Base-by-base conservation (phyloP, 37 sponge, comb jelly and placozoan genomes). In the Ephydatia muelleri region DNA sequence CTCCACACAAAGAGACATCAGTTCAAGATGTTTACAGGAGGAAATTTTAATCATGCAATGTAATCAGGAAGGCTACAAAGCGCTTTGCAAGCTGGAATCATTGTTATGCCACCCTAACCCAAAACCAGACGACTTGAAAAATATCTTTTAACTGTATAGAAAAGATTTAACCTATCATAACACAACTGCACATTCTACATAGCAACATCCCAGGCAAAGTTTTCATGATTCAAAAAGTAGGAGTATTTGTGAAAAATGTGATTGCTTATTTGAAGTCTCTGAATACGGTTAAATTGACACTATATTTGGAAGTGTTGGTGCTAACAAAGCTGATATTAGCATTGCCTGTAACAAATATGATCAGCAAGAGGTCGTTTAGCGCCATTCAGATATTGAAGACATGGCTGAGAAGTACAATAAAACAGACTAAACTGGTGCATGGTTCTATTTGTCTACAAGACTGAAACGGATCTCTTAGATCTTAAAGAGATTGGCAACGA, bases 371-470 rank as follows among this genome's bases (percentile, higher is more conserved):
- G 70, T 72, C 74, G 23, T 89, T 89, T 48, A 80, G 76, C 75
- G 82, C 77, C 27, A 39, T 84, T n/a, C 76, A 85, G 2, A 70
- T 85, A 34, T 29, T 84, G n/a, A 89, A 84, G 75, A 89, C 77
- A 25, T 89, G 76, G 75, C 90, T 84, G 3, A 81, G 81, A 14
- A 66, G 85, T 31, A 79, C 85, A 29, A 84, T 35, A 90, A 68
- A 49, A 21, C 25, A 65, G 86, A 1, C 86, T 90, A 3, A 90
- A 90, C 78, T 35, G 38, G 38, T 73, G 76, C 27, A 81, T 90
- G 77, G 69, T 70, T n/a, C 83, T 85, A 2, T 79, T 85, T 85
- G 82, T 90, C 40, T 86, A 90, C 77, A 81, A 85, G 73, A 67
- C 28, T 0, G 75, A 33, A 77, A 85, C 86, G 37, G 90, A 89